Conservation (phyloP, 2,797 vertebrate species). For the Coranthus polyacanthus region DNA sequence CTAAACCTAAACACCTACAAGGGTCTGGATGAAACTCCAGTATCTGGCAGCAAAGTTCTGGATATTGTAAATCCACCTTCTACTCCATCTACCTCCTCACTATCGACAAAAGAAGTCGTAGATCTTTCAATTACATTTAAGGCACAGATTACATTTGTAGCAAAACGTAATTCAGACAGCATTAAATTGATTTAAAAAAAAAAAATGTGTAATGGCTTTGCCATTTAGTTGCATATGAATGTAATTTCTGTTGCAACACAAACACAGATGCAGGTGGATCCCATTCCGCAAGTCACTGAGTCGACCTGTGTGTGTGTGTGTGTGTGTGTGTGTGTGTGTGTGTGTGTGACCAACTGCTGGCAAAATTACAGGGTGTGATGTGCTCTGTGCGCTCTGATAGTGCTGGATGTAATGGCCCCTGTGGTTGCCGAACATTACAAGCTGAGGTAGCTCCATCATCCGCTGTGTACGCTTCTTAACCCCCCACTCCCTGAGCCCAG, state of each 20-base stretch:
- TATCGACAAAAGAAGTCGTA: too few relatives aligned
- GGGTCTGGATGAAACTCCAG: too few relatives aligned
- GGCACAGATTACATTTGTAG: too few relatives aligned
- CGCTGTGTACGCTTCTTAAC: slow-evolving; percentile 47
- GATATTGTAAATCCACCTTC: too few relatives aligned
- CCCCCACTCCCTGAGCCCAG: slow-evolving; percentile 49
- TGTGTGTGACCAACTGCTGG: slow-evolving; percentile 67
- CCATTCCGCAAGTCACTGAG: slow-evolving; percentile 63
- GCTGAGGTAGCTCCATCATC: slow-evolving; percentile 77
- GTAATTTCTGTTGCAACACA: slow-evolving; percentile 9
- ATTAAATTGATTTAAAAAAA: too few relatives aligned
- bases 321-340: slow-evolving; percentile 34
- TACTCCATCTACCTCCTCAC: too few relatives aligned
- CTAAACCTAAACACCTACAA: too few relatives aligned
- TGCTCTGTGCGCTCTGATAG: slow-evolving; percentile 78
- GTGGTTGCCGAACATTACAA: slow-evolving; percentile 83
- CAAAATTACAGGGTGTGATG: slow-evolving; percentile 88
- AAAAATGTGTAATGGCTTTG: too few relatives aligned
- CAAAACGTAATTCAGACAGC: too few relatives aligned
- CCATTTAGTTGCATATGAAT: too few relatives aligned
- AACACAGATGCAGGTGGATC: slow-evolving; percentile 53
- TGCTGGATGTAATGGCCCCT: slow-evolving; percentile 80
- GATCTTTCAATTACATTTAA: too few relatives aligned
- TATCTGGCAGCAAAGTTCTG: too few relatives aligned
- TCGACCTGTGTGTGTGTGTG: slow-evolving; percentile 53